Evolutionary conservation across 2,888 invertebrate genomes (phyloP).

Genomic region (Amphipyra tragopoginis): DNA sequence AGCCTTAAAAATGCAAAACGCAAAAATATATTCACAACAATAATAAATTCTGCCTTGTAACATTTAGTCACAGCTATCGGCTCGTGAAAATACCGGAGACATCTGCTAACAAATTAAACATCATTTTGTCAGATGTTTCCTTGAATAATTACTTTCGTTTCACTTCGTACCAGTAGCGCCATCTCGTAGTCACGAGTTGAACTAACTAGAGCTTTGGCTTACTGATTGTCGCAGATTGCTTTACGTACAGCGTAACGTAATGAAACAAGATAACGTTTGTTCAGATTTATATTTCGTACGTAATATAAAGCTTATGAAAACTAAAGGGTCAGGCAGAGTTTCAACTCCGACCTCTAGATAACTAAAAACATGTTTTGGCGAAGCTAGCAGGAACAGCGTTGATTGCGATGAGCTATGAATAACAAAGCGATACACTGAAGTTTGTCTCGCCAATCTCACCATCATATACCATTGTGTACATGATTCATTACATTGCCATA

Average conservation of each 20-base stretch:
- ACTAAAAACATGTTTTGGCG: too few relatives aligned
- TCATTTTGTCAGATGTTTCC: conserved; percentile 14
- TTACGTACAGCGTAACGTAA: not conserved
- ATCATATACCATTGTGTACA: too few relatives aligned
- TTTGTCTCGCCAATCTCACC: too few relatives aligned
- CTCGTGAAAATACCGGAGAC: conserved; percentile 28
- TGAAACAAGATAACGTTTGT: too few relatives aligned
- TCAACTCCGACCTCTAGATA: too few relatives aligned
- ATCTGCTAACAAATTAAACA: conserved; percentile 32
- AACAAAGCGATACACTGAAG: too few relatives aligned
- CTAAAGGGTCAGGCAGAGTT: too few relatives aligned
- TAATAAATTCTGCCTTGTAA: conserved; percentile 15
- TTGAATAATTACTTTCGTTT: conserved; percentile 1
- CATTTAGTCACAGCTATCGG: conserved; percentile 9
- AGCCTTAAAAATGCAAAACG: not conserved
- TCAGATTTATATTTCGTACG: too few relatives aligned
- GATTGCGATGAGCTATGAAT: too few relatives aligned
- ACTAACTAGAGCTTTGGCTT: conserved; percentile 28
- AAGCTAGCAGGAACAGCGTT: too few relatives aligned
- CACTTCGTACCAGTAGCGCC: conserved; percentile 29
- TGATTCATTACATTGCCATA: too few relatives aligned
- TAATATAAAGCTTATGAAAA: too few relatives aligned
- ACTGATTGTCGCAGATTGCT: conserved; percentile 1
- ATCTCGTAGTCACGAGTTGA: conserved; percentile 25
- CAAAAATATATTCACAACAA: conserved; percentile 1